Evolutionary conservation across 2,797 vertebrate genomes (phyloP).

Genomic region (Alexandromys oeconomus): DNA sequence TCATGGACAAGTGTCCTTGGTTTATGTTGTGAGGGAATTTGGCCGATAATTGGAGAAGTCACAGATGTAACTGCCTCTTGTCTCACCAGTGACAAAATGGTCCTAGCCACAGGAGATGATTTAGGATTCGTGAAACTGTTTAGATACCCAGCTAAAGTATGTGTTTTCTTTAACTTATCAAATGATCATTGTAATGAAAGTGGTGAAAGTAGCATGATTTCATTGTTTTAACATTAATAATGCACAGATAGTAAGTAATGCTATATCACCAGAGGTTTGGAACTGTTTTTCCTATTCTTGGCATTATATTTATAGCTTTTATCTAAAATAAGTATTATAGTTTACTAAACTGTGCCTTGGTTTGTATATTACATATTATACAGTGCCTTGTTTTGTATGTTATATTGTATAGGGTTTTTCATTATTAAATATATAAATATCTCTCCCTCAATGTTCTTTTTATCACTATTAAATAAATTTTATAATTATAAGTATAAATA

Average conservation of each 20-base stretch:
- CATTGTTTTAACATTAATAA: constrained; percentile 39
- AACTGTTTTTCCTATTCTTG: constrained; percentile 56
- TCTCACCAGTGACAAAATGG: constrained; percentile 94
- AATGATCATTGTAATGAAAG: constrained; percentile 52
- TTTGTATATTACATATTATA: neutral
- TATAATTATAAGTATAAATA: constrained; percentile 13
- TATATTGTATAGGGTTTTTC: constrained; percentile 21
- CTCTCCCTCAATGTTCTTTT: constrained; percentile 2
- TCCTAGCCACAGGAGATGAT: constrained; percentile 98
- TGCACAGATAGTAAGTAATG: neutral
- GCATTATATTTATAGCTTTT: constrained; percentile 38
- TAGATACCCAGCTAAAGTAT: constrained; percentile 96
- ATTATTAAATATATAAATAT: constrained; percentile 16
- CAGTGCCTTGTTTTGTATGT: constrained; percentile 2
- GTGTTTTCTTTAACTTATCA: constrained; percentile 78
- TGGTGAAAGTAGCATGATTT: constrained; percentile 6
- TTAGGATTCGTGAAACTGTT: constrained; percentile 99
- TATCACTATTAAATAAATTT: constrained; percentile 43
- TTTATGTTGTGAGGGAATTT: constrained; percentile 95
- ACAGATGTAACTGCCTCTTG: constrained; percentile 95
- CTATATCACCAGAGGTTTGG: constrained; percentile 22
- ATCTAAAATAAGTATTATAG: constrained; percentile 50
- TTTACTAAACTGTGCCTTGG: constrained; percentile 37
- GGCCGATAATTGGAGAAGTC: constrained; percentile 97
- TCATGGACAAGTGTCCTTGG: constrained; percentile 98